A percentile compares a stretch with the other conserved stretches of the same genome.
phyloP scores from a whole-genome alignment of 2,888 invertebrate species.

The Pseudococcus jackbeardsleyi region DNA sequence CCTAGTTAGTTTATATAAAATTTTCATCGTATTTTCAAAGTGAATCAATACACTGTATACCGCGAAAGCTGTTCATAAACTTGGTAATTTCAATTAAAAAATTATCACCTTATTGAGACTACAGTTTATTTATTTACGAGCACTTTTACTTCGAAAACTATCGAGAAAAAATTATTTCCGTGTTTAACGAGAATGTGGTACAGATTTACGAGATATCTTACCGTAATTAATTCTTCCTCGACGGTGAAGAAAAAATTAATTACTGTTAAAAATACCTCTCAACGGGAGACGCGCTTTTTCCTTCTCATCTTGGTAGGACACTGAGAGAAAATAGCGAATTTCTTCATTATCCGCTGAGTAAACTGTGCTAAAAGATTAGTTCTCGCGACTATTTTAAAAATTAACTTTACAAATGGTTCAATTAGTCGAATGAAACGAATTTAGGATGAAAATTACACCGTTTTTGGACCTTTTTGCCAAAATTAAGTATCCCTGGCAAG shows the following conservation, averaged over 20 bases:
- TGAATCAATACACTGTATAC: not conserved
- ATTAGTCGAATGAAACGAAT: not conserved
- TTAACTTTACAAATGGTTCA: constrained; percentile 29
- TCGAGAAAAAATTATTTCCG: not conserved
- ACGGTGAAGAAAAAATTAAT: constrained; percentile 34
- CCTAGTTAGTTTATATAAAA: not conserved
- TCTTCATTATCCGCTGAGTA: not conserved
- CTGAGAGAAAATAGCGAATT: not conserved
- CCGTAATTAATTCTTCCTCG: constrained; percentile 29
- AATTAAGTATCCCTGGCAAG: not conserved
- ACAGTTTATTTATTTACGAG: not conserved
- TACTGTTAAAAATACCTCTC: not conserved
- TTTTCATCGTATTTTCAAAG: not conserved
- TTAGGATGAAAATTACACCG: not conserved
- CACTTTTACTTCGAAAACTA: not conserved
- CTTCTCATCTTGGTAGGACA: not conserved
- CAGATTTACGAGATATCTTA: constrained; percentile 20
- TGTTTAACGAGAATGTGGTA: not conserved
- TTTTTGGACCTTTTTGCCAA: not conserved
- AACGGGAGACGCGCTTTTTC: not conserved
- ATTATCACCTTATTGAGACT: constrained; percentile 19
- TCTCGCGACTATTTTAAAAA: constrained; percentile 4
- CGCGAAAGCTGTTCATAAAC: not conserved
- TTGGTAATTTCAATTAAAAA: constrained; percentile 4
- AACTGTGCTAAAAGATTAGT: not conserved